phyloP scores from a whole-genome alignment of 2,888 invertebrate genomes.

The Portevinia maculata region DNA sequence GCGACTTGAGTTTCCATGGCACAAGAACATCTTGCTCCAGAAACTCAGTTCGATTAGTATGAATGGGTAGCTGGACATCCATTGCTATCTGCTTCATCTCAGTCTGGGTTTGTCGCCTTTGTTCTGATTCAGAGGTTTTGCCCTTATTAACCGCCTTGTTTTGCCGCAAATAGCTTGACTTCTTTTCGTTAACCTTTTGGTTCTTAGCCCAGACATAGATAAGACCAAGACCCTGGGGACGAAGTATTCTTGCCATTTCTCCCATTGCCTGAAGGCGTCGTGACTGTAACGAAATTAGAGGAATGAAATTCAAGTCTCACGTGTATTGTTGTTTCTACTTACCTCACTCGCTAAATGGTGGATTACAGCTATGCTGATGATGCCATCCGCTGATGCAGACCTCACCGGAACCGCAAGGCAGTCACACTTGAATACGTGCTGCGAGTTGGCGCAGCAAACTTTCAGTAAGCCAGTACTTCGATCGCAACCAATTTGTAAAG shows the following conservation, averaged over 20 bases:
- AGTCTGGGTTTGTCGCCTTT: constrained; percentile 76
- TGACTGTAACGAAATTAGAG: constrained; percentile 82
- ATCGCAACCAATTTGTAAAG: constrained; percentile 90
- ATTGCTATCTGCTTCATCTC: constrained; percentile 70
- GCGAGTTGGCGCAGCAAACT: constrained; percentile 86
- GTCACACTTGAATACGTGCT: constrained; percentile 90
- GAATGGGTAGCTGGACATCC: constrained; percentile 86
- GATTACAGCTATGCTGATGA: constrained; percentile 97
- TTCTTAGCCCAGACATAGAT: constrained; percentile 99
- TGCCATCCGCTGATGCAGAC: constrained; percentile 88
- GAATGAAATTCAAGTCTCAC: not conserved
- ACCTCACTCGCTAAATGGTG: constrained; percentile 95
- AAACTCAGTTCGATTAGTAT: constrained; percentile 96
- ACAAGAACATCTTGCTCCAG: constrained; percentile 95
- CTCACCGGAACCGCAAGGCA: constrained; percentile 89
- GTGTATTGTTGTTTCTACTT: constrained; percentile 68
- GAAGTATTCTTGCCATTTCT: constrained; percentile 90
- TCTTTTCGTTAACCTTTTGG: constrained; percentile 87
- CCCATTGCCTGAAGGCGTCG: constrained; percentile 89
- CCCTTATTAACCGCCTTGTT: constrained; percentile 84
- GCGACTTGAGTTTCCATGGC: constrained; percentile 93
- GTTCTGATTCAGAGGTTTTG: constrained; percentile 81
- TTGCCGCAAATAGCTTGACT: constrained; percentile 89
- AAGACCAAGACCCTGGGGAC: constrained; percentile 89
- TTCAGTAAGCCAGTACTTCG: constrained; percentile 87